Evolutionary conservation across 2,797 vertebrate genomes (phyloP).

Genomic region (Telmatherina bonti): DNA sequence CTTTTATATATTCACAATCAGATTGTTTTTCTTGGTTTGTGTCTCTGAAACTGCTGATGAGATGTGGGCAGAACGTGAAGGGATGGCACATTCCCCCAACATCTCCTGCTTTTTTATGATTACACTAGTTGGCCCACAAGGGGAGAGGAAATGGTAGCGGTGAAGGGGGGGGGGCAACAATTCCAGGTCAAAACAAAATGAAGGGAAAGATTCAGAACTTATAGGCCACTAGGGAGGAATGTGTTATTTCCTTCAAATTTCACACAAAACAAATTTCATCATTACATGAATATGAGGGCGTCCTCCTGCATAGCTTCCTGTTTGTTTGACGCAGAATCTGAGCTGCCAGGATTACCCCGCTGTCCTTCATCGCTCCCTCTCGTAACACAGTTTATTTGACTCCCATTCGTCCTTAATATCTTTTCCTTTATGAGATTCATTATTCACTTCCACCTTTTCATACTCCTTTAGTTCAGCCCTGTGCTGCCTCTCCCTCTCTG

Average conservation of each 20-base stretch:
- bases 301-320: constrained; percentile 55
- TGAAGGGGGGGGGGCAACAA: neutral
- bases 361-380: constrained; percentile 71
- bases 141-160: neutral
- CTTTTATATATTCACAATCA: constrained; percentile 1
- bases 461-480: constrained; percentile 61
- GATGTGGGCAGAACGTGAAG: constrained; percentile 17
- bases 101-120: constrained; percentile 30
- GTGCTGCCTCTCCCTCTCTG: constrained; percentile 33
- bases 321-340: constrained; percentile 47
- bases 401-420: constrained; percentile 73
- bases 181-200: constrained; percentile 34
- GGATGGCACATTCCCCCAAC: constrained; percentile 10
- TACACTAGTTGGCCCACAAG: neutral
- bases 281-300: constrained; percentile 44
- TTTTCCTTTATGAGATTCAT: constrained; percentile 73
- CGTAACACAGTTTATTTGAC: constrained; percentile 67
- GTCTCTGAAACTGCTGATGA: constrained; percentile 14
- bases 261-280: constrained; percentile 54
- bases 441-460: constrained; percentile 66
- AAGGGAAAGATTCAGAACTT: constrained; percentile 19
- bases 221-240: constrained; percentile 35
- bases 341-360: constrained; percentile 52
- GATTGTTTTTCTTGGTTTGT: constrained; percentile 16
- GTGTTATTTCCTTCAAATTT: constrained; percentile 53